Evolutionary conservation across 2,113 vertebrate species (phyloP), one percentile per base, ranked within the genome.

Genomic region (Notiomystis cincta): DNA sequence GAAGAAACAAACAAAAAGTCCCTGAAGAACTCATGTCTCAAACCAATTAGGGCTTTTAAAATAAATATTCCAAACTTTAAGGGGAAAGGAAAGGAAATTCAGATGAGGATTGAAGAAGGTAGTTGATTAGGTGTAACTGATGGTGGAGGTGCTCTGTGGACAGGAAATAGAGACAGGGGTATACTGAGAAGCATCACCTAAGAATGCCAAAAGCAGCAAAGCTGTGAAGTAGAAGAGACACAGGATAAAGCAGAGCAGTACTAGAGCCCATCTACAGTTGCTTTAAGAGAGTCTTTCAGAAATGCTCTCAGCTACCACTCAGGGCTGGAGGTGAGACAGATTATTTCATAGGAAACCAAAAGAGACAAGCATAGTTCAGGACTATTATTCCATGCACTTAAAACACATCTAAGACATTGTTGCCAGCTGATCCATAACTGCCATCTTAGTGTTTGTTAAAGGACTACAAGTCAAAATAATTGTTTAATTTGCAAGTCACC

Each of bases 391-490:
- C 82, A 11, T 38, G 42, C 27, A 24, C 31, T 75, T 73, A 40
- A 81, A 75, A 42, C 11, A 27, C 23, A 53, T 13, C 53, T 88
- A 51, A 91, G 54, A 25, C 8, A 27, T 31, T 65, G 17, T 25
- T 87, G 20, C 48, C 33, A 77, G 45, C 15, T 85, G 73, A 65
- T 91, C 23, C 16, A 7, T 37, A 82, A 38, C 27, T 69, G 40
- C 9, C 45, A 72, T 54, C 37, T 76, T 37, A 95, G 85, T 77
- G 47, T 40, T 50, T 73, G 27, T 82, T 78, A 93, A 82, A 91
- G 31, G 53, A 76, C 9, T 66, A 53, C 4, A 5, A 93, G 57
- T 48, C n/a, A 88, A 90, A 94, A 80, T 40, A 87, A 65, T 53
- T 72, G 28, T 82, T 89, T 70, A 42, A 90, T 85, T 87, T 89